Conservation (phyloP, 2,113 vertebrate genomes). For the Tonatia bakeri region DNA sequence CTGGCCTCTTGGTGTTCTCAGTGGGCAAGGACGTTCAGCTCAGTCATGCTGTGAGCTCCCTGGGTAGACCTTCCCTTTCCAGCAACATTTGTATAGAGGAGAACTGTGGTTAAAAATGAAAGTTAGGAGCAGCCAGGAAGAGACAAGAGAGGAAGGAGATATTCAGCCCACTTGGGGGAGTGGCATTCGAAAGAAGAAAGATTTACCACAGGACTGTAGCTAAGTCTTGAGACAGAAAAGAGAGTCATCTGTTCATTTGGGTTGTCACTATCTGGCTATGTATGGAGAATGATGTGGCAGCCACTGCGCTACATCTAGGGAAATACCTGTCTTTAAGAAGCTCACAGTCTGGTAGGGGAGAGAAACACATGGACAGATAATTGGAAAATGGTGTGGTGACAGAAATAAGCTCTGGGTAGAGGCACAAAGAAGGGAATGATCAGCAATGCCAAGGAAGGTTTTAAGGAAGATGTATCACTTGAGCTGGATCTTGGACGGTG, state of each 20-base stretch:
- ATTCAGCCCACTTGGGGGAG: not conserved
- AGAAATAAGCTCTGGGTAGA: not conserved
- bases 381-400: not conserved
- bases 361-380: not conserved
- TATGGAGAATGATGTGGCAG: not conserved
- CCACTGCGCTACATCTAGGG: not conserved
- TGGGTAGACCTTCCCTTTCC: not conserved
- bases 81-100: slow-evolving; percentile 10
- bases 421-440: not conserved
- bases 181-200: not conserved
- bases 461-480: not conserved
- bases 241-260: not conserved
- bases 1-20: slow-evolving; percentile 22
- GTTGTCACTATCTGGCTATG: not conserved
- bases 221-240: not conserved
- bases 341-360: not conserved
- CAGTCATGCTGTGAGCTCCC: not conserved
- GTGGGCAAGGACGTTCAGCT: not conserved
- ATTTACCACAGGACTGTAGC: not conserved
- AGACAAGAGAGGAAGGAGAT: not conserved
- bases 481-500: not conserved
- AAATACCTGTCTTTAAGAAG: not conserved
- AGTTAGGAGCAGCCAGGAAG: not conserved
- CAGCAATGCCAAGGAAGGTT: not conserved
- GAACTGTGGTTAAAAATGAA: not conserved